Evolutionary conservation across 2,888 invertebrate genomes (phyloP), one percentile per base, ranked within the genome.

Genomic region (Teleogryllus oceanicus): DNA sequence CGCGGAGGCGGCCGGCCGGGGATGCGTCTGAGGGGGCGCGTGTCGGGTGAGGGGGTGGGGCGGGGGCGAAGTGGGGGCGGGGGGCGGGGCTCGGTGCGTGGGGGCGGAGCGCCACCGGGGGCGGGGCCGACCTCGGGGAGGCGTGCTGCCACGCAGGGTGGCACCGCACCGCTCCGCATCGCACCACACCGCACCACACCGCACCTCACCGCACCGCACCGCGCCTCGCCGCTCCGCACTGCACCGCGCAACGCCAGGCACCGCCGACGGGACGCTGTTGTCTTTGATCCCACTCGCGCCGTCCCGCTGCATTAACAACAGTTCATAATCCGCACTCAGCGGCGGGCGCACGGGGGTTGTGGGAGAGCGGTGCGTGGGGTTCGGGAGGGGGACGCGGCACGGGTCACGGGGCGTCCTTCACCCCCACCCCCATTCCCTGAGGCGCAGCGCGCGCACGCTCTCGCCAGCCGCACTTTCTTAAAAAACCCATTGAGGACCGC

Each of bases 231-330:
- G 62, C 62, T 13, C 62, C 13, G 13, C 8, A 0, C n/a, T 4
- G 16, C 62, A 12, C 13, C 62, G 2, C 62, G 3, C 62, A 62
- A 4, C 62, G 13, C 62, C n/a, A n/a, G 16, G n/a, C n/a, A 18
- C 62, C 5, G 62, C 62, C 16, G n/a, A 11, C 62, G 37, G 37
- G 37, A 8, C 62, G 62, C 62, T 62, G 62, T 62, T 62, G 62
- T 18, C 62, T 62, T 62, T 62, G 62, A 62, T 62, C 62, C 62
- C 62, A n/a, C n/a, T 62, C 62, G 62, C 62, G n/a, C 13, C 62
- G n/a, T 62, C 62, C 62, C 62, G 62, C 62, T 62, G 62, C 62
- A 62, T 62, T 62, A 62, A 62, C 37, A 37, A 37, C 62, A 62
- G 62, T 62, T 62, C 62, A 62, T 62, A 62, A 62, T 62, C 62